Conservation (phyloP, 92 coral and sea anemone species). For the Epizoanthus illoricatus region DNA sequence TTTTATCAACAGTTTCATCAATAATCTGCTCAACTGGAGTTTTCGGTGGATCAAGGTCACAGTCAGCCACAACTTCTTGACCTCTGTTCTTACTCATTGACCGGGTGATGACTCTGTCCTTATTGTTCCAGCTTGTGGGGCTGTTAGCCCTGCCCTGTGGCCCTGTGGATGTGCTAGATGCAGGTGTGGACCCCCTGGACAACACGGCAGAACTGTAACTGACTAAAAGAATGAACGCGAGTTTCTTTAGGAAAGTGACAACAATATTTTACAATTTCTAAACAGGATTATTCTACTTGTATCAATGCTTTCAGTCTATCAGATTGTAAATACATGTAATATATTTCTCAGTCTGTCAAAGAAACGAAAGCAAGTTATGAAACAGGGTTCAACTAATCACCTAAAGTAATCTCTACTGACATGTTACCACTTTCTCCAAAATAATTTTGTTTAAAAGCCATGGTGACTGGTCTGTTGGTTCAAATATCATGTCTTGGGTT, state of each 20-base stretch:
- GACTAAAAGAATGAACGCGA: background rate
- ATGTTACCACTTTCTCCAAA: too few relatives aligned
- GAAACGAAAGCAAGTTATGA: too few relatives aligned
- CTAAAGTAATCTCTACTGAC: too few relatives aligned
- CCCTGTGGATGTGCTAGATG: background rate
- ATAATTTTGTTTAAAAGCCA: too few relatives aligned
- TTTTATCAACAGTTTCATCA: slow-evolving; percentile 19
- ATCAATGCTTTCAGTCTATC: too few relatives aligned
- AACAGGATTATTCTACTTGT: background rate
- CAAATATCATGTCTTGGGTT: too few relatives aligned
- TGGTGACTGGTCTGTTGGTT: too few relatives aligned
- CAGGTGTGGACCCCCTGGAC: slow-evolving; percentile 16
- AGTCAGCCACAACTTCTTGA: slow-evolving; percentile 31
- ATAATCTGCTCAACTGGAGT: slow-evolving; percentile 11
- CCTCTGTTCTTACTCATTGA: slow-evolving; percentile 15
- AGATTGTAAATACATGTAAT: too few relatives aligned
- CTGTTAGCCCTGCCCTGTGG: background rate
- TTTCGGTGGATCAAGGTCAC: background rate
- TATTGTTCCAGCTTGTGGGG: background rate
- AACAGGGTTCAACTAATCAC: too few relatives aligned
- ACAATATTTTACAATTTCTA: background rate
- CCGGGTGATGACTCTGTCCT: background rate
- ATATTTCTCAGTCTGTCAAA: too few relatives aligned
- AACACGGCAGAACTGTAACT: slow-evolving; percentile 2
- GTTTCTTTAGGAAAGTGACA: background rate